Conservation (phyloP, 92 coral and sea anemone species). For the Paramuricea clavata region DNA sequence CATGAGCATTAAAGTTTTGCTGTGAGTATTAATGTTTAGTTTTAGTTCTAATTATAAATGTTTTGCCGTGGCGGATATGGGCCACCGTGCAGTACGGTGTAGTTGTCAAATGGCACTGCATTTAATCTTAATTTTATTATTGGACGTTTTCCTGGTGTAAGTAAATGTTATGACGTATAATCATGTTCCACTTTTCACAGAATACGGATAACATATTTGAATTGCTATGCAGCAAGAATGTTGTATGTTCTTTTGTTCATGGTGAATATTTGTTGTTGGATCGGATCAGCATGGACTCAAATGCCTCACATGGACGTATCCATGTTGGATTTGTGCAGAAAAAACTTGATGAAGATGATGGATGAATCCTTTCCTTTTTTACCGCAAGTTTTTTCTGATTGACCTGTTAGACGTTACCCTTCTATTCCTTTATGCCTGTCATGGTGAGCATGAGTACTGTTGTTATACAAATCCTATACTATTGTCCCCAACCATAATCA, state of each 20-base stretch:
- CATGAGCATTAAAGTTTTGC: no score
- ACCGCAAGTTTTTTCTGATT: not conserved
- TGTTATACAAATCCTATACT: no score
- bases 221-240: slow-evolving; percentile 16
- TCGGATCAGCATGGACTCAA: slow-evolving; percentile 31
- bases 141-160: no score
- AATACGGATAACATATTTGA: slow-evolving; percentile 15
- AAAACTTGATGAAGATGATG: slow-evolving; percentile 43
- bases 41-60: no score
- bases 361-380: slow-evolving; percentile 6
- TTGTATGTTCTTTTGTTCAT: slow-evolving; percentile 11
- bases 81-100: no score
- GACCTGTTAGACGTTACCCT: not conserved
- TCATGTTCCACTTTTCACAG: not conserved
- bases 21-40: no score
- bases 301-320: slow-evolving; percentile 29
- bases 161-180: no score
- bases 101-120: no score
- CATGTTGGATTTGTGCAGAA: slow-evolving; percentile 16
- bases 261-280: slow-evolving; percentile 39
- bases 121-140: no score
- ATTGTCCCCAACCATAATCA: no score
- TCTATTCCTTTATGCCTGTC: not conserved
- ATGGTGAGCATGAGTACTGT: slow-evolving; percentile 24
- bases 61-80: no score